phyloP scores from a whole-genome alignment of 1,140 invertebrate species.

The Trichonephila inaurata region DNA sequence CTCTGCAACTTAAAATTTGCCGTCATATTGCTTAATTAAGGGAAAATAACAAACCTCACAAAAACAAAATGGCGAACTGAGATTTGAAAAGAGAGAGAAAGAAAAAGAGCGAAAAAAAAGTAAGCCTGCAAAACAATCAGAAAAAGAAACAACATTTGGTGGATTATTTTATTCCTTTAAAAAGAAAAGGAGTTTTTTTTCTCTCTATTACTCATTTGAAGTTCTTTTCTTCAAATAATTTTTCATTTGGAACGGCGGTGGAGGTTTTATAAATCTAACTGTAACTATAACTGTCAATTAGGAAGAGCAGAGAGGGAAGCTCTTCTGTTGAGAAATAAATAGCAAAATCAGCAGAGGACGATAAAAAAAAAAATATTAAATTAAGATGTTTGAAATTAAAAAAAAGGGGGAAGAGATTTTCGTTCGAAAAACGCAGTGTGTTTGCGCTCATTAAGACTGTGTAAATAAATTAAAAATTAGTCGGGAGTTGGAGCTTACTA shows the following conservation, averaged over 20 bases:
- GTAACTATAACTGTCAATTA: constrained; percentile 75
- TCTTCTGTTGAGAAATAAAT: constrained; percentile 23
- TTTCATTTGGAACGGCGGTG: constrained; percentile 35
- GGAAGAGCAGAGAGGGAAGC: constrained; percentile 26
- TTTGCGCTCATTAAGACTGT: constrained; percentile 64
- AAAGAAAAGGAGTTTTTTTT: neutral
- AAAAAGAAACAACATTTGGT: constrained; percentile 61
- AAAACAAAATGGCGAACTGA: constrained; percentile 52
- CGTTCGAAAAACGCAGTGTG: constrained; percentile 42
- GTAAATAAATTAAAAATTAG: constrained; percentile 71
- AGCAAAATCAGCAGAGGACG: neutral
- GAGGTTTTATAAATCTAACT: constrained; percentile 60
- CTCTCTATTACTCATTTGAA: neutral
- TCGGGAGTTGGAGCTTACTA: constrained; percentile 27
- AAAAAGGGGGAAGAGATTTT: neutral
- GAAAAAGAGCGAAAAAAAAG: constrained; percentile 43
- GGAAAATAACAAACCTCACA: constrained; percentile 58
- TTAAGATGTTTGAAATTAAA: constrained; percentile 57
- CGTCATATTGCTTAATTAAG: constrained; percentile 73
- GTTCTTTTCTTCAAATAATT: constrained; percentile 41
- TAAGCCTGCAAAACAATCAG: constrained; percentile 50
- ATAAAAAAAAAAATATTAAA: constrained; percentile 72
- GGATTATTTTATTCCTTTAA: constrained; percentile 71
- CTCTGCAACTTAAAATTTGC: constrained; percentile 66
- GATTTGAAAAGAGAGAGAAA: constrained; percentile 50